Evolutionary conservation across 2,888 invertebrate species (phyloP).

Genomic region (Apotomis turbidana): DNA sequence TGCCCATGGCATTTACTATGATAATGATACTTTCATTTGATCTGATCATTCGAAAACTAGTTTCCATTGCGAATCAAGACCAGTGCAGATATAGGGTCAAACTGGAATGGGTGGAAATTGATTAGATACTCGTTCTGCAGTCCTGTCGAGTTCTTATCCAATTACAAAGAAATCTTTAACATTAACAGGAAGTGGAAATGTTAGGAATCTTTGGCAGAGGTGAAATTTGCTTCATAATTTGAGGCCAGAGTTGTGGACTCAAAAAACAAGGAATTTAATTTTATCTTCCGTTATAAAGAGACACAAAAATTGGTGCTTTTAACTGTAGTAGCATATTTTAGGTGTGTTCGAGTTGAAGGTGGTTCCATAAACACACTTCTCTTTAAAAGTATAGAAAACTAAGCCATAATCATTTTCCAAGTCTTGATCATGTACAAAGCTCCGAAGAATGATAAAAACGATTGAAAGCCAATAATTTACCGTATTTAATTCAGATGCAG

Average conservation of each 20-base stretch:
- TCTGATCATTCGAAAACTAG: slow-evolving; percentile 40
- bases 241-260: background rate
- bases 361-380: too few relatives aligned
- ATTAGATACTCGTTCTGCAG: slow-evolving; percentile 9
- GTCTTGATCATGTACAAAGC: background rate
- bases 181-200: background rate
- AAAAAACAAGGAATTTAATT: background rate
- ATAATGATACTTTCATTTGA: slow-evolving; percentile 55
- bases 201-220: too few relatives aligned
- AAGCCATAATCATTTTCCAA: too few relatives aligned
- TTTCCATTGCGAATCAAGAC: slow-evolving; percentile 22
- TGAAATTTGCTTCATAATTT: too few relatives aligned
- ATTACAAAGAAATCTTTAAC: background rate
- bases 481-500: background rate
- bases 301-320: too few relatives aligned
- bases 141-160: background rate
- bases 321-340: too few relatives aligned
- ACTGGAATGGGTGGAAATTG: slow-evolving; percentile 26
- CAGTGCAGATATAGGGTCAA: slow-evolving; percentile 14
- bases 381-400: background rate
- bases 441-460: background rate
- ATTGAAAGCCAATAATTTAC: background rate
- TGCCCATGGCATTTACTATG: slow-evolving; percentile 53
- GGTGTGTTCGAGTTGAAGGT: too few relatives aligned
- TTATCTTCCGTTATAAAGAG: too few relatives aligned